These are phyloP conservation scores for Pseudoatta argentina DNA, from an alignment of 1,140 invertebrate genomes.

Conservation along the genomic window DNA sequence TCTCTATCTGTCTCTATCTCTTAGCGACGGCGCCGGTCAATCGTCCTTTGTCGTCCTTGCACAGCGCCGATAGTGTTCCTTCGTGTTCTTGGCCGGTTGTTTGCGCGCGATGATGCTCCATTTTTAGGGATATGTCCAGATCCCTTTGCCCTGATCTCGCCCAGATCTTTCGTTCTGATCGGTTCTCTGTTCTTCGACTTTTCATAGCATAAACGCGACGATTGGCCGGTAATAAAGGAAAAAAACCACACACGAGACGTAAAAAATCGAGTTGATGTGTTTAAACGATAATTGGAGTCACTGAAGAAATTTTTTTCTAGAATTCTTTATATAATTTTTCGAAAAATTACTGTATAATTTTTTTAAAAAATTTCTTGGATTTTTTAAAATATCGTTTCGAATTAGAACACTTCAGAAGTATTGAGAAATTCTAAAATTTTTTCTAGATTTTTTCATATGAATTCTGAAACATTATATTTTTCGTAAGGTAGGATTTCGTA, in stretches of 20 bases:
- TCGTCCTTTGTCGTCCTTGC: constrained; percentile 62
- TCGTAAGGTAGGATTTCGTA: too few species aligned
- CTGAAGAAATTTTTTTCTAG: too few species aligned
- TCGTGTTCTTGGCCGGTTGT: constrained; percentile 36
- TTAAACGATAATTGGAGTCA: too few species aligned
- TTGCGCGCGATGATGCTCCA: constrained; percentile 15
- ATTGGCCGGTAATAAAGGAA: constrained; percentile 48
- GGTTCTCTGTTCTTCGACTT: constrained; percentile 25
- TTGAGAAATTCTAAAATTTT: too few species aligned
- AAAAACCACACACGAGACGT: background rate
- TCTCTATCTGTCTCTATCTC: constrained; percentile 52
- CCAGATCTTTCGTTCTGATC: constrained; percentile 14
- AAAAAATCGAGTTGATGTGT: constrained; percentile 23
- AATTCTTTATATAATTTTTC: too few species aligned
- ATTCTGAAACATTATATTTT: too few species aligned
- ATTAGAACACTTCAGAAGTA: too few species aligned
- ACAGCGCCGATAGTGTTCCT: constrained; percentile 39
- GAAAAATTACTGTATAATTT: too few species aligned
- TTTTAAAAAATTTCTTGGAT: too few species aligned
- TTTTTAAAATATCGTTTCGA: too few species aligned
- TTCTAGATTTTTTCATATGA: too few species aligned
- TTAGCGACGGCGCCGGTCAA: constrained; percentile 68
- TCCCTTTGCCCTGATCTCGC: constrained; percentile 11
- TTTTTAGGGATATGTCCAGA: background rate
- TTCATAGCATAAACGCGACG: constrained; percentile 27